Evolutionary conservation across 2,888 invertebrate genomes (phyloP).

Genomic region (Malthinus seriepunctatus): DNA sequence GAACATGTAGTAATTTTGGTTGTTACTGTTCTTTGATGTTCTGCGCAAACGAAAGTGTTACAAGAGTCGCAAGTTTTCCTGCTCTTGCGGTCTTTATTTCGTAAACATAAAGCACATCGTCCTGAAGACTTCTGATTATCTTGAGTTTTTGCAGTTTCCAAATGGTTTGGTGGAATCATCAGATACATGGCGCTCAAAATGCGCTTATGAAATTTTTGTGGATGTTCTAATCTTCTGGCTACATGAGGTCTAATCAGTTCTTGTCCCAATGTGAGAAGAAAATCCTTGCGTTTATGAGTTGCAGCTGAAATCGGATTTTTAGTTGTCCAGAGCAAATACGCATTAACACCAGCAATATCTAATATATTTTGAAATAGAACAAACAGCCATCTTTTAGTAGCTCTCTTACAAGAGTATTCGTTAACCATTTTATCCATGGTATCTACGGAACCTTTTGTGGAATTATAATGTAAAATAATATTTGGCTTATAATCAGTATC

Average conservation of each 20-base stretch:
- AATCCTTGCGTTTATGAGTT: constrained; percentile 17
- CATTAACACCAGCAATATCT: constrained; percentile 30
- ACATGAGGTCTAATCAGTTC: constrained; percentile 15
- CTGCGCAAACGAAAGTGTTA: neutral
- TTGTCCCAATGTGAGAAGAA: constrained; percentile 28
- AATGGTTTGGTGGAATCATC: neutral
- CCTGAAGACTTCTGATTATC: no score
- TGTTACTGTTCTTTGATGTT: neutral
- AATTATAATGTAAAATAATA: constrained; percentile 33
- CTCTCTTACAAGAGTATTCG: constrained; percentile 23
- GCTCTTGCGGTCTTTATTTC: neutral
- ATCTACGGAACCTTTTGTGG: constrained; percentile 34
- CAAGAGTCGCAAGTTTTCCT: neutral
- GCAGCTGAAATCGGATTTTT: constrained; percentile 23
- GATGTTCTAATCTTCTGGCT: constrained; percentile 17
- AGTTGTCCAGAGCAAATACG: constrained; percentile 22
- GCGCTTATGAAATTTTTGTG: neutral
- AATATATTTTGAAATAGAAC: constrained; percentile 30
- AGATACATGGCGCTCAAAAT: neutral
- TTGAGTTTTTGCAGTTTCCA: neutral
- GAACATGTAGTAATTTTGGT: no score
- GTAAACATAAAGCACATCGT: neutral
- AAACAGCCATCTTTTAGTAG: constrained; percentile 33
- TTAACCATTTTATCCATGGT: constrained; percentile 30
- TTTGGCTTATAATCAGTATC: constrained; percentile 29